Evolutionary conservation across 2,888 invertebrate species (phyloP).

Genomic region (Seladonia tumulorum): DNA sequence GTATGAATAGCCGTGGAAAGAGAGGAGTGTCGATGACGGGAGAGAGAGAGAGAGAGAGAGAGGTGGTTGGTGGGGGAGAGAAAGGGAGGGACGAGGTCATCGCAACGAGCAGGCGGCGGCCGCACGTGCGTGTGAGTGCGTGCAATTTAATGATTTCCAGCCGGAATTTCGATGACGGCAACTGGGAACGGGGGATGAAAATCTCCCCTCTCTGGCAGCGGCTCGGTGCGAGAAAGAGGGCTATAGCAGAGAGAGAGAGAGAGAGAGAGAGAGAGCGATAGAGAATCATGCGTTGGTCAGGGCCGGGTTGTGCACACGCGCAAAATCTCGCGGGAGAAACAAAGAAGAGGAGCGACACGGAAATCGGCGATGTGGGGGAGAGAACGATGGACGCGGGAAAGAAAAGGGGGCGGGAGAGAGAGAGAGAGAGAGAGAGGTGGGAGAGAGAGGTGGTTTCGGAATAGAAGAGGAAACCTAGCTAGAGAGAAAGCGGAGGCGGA

Average conservation of each 20-base stretch:
- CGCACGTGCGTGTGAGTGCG: slow-evolving; percentile 77
- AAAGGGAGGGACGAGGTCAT: slow-evolving; percentile 59
- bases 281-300: slow-evolving; percentile 63
- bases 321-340: slow-evolving; percentile 62
- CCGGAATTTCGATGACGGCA: slow-evolving; percentile 83
- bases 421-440: not conserved
- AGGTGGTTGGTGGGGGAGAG: slow-evolving; percentile 21
- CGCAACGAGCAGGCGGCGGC: slow-evolving; percentile 61
- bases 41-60: slow-evolving; percentile 35
- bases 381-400: slow-evolving; percentile 5
- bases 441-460: not conserved
- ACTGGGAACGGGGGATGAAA: slow-evolving; percentile 53
- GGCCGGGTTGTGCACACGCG: slow-evolving; percentile 68
- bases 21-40: slow-evolving; percentile 33
- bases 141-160: slow-evolving; percentile 84
- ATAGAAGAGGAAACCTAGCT: slow-evolving; percentile 22
- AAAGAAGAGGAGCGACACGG: slow-evolving; percentile 38
- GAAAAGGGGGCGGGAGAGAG: slow-evolving; percentile 4
- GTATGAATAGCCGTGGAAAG: slow-evolving; percentile 53
- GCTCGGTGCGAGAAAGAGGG: not conserved
- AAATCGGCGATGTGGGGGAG: slow-evolving; percentile 20
- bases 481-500: slow-evolving; percentile 8
- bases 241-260: slow-evolving; percentile 11
- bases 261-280: slow-evolving; percentile 10
- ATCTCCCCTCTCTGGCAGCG: not conserved